phyloP scores from a whole-genome alignment of 2,113 vertebrate genomes.

The Notiomystis cincta region DNA sequence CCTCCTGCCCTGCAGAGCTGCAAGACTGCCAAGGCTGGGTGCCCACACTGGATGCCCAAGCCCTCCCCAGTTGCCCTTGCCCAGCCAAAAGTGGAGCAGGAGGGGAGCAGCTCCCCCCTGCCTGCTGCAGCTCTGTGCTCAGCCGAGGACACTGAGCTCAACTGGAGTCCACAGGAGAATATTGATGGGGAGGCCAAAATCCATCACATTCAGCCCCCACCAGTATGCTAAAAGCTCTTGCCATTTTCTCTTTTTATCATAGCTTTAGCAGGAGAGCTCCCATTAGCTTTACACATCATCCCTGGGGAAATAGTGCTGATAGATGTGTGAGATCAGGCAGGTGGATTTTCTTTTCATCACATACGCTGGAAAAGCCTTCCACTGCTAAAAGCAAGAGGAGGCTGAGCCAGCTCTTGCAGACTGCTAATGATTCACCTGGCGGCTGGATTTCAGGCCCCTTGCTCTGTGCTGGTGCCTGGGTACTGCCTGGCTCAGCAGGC shows the following conservation, averaged over 20 bases:
- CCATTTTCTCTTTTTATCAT: not conserved
- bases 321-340: slow-evolving; percentile 3
- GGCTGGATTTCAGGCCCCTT: not conserved
- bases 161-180: not conserved
- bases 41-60: not conserved
- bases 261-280: not conserved
- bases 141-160: not conserved
- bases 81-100: not conserved
- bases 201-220: not conserved
- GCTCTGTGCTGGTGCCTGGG: not conserved
- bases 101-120: not conserved
- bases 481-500: not conserved
- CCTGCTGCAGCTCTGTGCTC: not conserved
- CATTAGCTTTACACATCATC: not conserved
- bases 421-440: not conserved
- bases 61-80: not conserved
- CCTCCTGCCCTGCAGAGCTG: rapidly evolving
- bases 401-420: not conserved
- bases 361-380: not conserved
- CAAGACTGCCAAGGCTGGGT: not conserved
- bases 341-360: slow-evolving; percentile 63
- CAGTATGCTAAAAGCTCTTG: not conserved
- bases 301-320: not conserved
- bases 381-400: not conserved
- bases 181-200: not conserved